A percentile compares a stretch with the other conserved stretches of the same genome.
phyloP scores from a whole-genome alignment of 2,113 vertebrate species.

The Myocastor coypus region DNA sequence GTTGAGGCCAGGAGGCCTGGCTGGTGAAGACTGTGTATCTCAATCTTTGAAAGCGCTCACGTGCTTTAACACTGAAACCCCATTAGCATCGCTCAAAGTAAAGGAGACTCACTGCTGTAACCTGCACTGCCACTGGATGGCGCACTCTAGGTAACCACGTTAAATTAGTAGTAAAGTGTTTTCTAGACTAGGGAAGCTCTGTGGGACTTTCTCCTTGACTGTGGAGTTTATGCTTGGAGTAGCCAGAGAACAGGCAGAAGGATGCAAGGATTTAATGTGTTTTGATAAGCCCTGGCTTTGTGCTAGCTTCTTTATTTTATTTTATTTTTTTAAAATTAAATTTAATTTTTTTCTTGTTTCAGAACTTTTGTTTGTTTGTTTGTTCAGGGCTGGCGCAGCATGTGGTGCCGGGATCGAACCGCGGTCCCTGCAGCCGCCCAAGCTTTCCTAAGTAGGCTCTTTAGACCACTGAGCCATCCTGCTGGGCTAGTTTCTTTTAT shows the following conservation, averaged over 20 bases:
- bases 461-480: too few species aligned
- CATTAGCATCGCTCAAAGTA: not conserved
- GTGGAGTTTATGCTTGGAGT: slow-evolving; percentile 33
- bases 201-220: not conserved
- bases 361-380: too few species aligned
- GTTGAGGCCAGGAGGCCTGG: not conserved
- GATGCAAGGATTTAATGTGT: not conserved
- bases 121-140: not conserved
- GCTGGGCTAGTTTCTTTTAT: too few species aligned
- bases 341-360: too few species aligned
- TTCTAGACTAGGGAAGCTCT: not conserved
- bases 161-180: slow-evolving; percentile 5
- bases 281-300: not conserved
- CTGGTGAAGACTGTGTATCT: not conserved
- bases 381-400: too few species aligned
- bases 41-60: slow-evolving; percentile 27
- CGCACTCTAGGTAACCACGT: not conserved
- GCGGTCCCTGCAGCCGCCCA: too few species aligned
- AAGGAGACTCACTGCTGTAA: not conserved
- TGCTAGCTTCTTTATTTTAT: not conserved
- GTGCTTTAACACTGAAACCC: slow-evolving; percentile 50
- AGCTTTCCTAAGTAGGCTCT: too few species aligned
- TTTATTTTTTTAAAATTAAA: too few species aligned
- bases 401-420: too few species aligned
- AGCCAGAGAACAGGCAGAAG: slow-evolving; percentile 16